phyloP scores from a whole-genome alignment of 2,113 vertebrate species.

The Nipponia nippon region DNA sequence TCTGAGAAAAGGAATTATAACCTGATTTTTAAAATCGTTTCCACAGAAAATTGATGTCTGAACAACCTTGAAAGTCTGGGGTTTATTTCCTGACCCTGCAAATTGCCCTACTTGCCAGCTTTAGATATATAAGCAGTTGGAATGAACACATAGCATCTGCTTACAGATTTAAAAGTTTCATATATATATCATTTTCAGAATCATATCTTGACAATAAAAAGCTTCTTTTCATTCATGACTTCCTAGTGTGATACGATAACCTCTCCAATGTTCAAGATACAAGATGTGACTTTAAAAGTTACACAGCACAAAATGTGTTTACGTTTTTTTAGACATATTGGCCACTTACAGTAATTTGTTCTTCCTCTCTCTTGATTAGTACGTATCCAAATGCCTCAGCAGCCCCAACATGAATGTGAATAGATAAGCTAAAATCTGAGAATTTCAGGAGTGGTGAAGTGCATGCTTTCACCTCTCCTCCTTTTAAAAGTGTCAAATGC shows the following conservation, averaged over 20 bases:
- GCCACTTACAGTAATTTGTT: not conserved
- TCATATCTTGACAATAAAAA: not conserved
- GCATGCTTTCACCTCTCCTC: not conserved
- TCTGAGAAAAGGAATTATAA: not conserved
- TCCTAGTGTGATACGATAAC: not conserved
- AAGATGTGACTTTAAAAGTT: not conserved
- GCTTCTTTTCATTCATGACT: not conserved
- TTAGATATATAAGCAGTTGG: not conserved
- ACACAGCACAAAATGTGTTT: not conserved
- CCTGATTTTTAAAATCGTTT: not conserved
- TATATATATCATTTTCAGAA: not conserved
- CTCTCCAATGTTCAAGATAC: not conserved
- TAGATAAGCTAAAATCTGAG: constrained; percentile 55
- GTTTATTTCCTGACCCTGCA: not conserved
- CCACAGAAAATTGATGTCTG: not conserved
- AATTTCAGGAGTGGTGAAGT: constrained; percentile 30
- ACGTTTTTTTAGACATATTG: not conserved
- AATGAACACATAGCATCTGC: not conserved
- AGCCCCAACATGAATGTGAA: constrained; percentile 12
- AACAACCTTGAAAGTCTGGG: not conserved
- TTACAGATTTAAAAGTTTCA: not conserved
- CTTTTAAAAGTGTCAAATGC: constrained; percentile 71
- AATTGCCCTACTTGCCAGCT: not conserved
- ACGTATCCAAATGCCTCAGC: not conserved
- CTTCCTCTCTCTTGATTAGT: not conserved